Conservation (phyloP, 2,797 vertebrate species). For the Paedocypris micromegethes region DNA sequence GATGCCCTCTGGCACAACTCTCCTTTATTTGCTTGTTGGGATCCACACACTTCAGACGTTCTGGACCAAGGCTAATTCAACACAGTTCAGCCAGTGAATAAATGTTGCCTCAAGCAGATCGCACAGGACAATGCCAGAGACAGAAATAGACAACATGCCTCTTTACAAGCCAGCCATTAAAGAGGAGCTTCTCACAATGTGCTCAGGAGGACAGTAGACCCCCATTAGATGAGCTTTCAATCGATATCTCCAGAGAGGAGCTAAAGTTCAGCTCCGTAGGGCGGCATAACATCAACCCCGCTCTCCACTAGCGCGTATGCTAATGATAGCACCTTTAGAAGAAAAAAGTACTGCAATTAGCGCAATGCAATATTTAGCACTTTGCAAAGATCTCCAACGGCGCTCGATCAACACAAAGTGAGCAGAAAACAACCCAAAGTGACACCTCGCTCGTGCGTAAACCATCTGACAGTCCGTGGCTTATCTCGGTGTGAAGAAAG, state of each 20-base stretch:
- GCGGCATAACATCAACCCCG: neutral
- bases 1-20: slow-evolving; percentile 28
- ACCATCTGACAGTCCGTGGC: slow-evolving; percentile 11
- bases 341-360: slow-evolving; percentile 9
- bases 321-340: slow-evolving; percentile 8
- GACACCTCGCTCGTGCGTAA: slow-evolving; percentile 1
- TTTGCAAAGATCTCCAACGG: slow-evolving; percentile 12
- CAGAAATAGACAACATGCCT: slow-evolving; percentile 8
- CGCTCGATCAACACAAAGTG: slow-evolving; percentile 19
- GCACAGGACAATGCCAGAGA: neutral
- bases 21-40: slow-evolving; percentile 24
- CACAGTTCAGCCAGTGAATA: slow-evolving; percentile 8
- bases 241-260: slow-evolving; percentile 12
- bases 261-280: slow-evolving; percentile 13
- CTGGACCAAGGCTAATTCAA: slow-evolving; percentile 13
- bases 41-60: slow-evolving; percentile 13
- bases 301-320: slow-evolving; percentile 17
- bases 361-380: slow-evolving; percentile 15
- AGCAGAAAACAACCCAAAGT: slow-evolving; percentile 3
- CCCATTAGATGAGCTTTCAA: slow-evolving; percentile 14
- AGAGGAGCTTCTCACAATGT: neutral
- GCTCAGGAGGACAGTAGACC: neutral
- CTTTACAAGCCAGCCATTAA: slow-evolving; percentile 11
- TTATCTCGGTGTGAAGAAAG: slow-evolving; percentile 18
- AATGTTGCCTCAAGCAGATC: neutral